Percentiles rank a stretch among this genome's conserved stretches.
Conservation (phyloP, 1,140 invertebrate genomes). For the Apis laboriosa region DNA sequence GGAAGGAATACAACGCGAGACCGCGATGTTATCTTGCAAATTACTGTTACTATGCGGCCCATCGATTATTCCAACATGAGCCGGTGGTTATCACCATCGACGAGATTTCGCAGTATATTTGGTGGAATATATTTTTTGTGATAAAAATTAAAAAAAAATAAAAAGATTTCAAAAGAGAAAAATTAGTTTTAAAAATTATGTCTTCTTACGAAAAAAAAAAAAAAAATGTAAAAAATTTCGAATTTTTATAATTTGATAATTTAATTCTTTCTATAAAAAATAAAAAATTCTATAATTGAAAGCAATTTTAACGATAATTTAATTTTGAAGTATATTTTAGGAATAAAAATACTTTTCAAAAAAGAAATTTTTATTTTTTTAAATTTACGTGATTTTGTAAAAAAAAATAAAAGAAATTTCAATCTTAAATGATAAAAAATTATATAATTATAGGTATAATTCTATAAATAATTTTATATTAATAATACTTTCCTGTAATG, state of each 20-base stretch:
- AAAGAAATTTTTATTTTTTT: background rate
- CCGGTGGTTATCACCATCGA: background rate
- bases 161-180: background rate
- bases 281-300: too few species aligned
- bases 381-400: background rate
- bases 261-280: too few species aligned
- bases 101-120: background rate
- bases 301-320: too few species aligned
- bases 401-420: background rate
- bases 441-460: background rate
- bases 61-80: slow-evolving; percentile 18
- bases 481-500: background rate
- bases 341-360: background rate
- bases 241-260: too few species aligned
- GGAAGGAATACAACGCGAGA: slow-evolving; percentile 58
- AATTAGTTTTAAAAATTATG: background rate
- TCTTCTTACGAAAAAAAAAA: background rate
- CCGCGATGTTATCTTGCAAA: slow-evolving; percentile 45
- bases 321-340: too few species aligned
- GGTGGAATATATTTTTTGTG: background rate
- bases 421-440: background rate
- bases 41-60: slow-evolving; percentile 25
- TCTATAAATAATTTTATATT: background rate
- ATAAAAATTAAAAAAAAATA: background rate
- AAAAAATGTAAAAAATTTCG: too few species aligned